Evolutionary conservation across 2,888 invertebrate species (phyloP).

Genomic region (Pharmacophagus antenor): DNA sequence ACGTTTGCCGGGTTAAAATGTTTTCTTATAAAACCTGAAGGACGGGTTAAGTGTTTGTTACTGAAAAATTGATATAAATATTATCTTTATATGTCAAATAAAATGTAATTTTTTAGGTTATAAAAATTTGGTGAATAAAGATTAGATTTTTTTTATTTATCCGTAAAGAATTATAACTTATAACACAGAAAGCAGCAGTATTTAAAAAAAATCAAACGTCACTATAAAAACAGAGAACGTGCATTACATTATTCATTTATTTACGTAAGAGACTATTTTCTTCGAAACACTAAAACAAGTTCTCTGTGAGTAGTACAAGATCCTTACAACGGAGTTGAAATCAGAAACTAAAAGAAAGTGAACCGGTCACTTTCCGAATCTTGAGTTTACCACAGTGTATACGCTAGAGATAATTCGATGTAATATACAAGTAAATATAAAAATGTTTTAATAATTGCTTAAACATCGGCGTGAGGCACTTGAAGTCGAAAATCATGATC

Average conservation of each 20-base stretch:
- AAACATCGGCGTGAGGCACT: too few relatives aligned
- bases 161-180: too few relatives aligned
- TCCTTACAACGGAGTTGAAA: constrained; percentile 33
- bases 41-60: too few relatives aligned
- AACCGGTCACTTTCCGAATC: constrained; percentile 35
- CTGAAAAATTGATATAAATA: too few relatives aligned
- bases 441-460: too few relatives aligned
- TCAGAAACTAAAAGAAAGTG: constrained; percentile 36
- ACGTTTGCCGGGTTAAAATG: too few relatives aligned
- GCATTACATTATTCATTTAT: constrained; percentile 1
- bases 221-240: not conserved
- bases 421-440: not conserved
- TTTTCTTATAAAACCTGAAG: too few relatives aligned
- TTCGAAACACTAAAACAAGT: constrained; percentile 32
- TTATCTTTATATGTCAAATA: too few relatives aligned
- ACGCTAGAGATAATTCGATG: not conserved
- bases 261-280: constrained; percentile 14
- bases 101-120: too few relatives aligned
- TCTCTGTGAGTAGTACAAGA: constrained; percentile 34
- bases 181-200: not conserved
- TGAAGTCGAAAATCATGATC: too few relatives aligned
- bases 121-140: too few relatives aligned
- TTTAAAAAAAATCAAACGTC: not conserved
- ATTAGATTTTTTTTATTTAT: too few relatives aligned
- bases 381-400: constrained; percentile 8